Evolutionary conservation across 2,888 invertebrate genomes (phyloP).

Genomic region (Microchrysa polita): DNA sequence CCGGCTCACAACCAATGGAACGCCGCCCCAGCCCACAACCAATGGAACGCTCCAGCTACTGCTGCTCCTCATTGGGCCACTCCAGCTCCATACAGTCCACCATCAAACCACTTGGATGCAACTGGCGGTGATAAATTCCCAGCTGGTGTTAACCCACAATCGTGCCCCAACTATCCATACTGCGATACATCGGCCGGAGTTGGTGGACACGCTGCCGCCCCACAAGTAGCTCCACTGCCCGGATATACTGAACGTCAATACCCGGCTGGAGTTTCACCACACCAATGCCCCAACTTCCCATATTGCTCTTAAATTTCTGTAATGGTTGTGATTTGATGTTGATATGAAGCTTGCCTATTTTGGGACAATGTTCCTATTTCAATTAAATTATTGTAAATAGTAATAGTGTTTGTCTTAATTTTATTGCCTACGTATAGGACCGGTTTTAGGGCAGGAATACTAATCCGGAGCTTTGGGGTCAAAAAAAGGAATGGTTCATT

Average conservation of each 20-base stretch:
- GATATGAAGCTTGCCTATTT: too few species aligned
- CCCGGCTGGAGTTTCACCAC: constrained; percentile 65
- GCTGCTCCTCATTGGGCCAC: constrained; percentile 47
- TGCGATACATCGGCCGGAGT: constrained; percentile 59
- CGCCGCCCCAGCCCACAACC: constrained; percentile 1
- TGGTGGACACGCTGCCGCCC: constrained; percentile 39
- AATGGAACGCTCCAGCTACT: constrained; percentile 33
- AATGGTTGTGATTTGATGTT: background rate
- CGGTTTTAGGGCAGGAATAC: too few species aligned
- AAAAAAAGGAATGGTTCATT: too few species aligned
- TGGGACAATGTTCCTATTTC: too few species aligned
- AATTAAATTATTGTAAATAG: too few species aligned
- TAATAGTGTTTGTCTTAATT: too few species aligned
- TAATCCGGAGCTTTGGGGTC: too few species aligned
- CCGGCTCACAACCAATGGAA: background rate
- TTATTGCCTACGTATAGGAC: too few species aligned
- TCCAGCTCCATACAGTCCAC: constrained; percentile 55
- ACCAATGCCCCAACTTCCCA: constrained; percentile 66
- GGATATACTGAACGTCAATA: constrained; percentile 65
- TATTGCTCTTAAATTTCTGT: constrained; percentile 60
- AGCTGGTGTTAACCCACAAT: constrained; percentile 65
- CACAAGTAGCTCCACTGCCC: constrained; percentile 62
- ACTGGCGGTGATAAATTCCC: constrained; percentile 64
- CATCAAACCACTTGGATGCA: constrained; percentile 52
- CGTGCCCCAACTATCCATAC: constrained; percentile 68